A percentile compares a stretch with the other conserved stretches of the same genome.
phyloP scores from a whole-genome alignment of 2,113 vertebrate species.

The Beaufortia kweichowensis region DNA sequence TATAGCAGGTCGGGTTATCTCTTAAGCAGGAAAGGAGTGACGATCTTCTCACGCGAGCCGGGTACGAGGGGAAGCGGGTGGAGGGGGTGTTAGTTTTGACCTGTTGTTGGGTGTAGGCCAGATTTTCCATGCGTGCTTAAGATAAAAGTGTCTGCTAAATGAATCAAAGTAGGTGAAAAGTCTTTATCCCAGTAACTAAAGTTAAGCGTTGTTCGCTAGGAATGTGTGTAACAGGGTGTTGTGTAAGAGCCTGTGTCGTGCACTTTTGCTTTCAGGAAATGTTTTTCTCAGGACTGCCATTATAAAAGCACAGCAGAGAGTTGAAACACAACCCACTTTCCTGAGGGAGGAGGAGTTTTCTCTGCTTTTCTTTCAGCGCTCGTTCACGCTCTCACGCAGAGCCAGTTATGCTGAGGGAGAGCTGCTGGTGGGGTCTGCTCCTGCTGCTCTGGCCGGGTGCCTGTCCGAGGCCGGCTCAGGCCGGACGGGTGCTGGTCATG shows the following conservation, averaged over 20 bases:
- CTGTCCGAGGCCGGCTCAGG: slow-evolving; percentile 24
- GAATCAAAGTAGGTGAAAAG: too few species aligned
- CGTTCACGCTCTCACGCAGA: background rate
- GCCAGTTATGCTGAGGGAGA: slow-evolving; percentile 34
- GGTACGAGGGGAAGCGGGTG: slow-evolving; percentile 13
- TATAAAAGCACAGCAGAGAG: slow-evolving; percentile 3
- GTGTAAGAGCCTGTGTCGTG: background rate
- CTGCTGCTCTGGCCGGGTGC: slow-evolving; percentile 40
- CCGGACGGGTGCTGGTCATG: slow-evolving; percentile 66
- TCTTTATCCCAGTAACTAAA: too few species aligned
- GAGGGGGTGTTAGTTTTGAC: background rate
- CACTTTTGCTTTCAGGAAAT: slow-evolving; percentile 16
- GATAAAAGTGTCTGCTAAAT: too few species aligned
- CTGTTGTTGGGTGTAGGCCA: too few species aligned
- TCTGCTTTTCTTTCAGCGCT: slow-evolving; percentile 4
- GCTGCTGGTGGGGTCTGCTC: slow-evolving; percentile 30
- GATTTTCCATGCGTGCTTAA: too few species aligned
- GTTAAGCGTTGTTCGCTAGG: background rate
- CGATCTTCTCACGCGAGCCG: slow-evolving; percentile 26
- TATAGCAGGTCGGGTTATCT: slow-evolving; percentile 2
- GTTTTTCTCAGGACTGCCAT: slow-evolving; percentile 1
- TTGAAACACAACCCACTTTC: slow-evolving; percentile 11
- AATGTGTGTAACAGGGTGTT: background rate
- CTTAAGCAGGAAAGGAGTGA: slow-evolving; percentile 20
- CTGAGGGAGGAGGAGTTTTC: background rate